Percentiles rank a stretch among this genome's conserved stretches.
Conservation (phyloP, 2,888 invertebrate genomes). For the Limnephilus rhombicus region DNA sequence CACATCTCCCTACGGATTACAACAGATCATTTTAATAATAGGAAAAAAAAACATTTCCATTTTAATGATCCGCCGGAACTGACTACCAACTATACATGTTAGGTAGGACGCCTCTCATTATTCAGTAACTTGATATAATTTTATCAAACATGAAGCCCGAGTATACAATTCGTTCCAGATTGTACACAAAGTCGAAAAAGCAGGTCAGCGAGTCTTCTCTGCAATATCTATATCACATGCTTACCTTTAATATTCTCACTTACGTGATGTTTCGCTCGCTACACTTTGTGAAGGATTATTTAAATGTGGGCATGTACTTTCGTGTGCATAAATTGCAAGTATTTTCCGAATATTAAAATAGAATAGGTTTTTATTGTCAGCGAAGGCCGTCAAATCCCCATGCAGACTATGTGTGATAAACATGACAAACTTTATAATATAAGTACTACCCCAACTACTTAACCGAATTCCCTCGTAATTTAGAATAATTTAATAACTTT, state of each 20-base stretch:
- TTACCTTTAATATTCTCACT: not conserved
- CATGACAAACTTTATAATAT: not conserved
- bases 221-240: not conserved
- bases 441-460: too few relatives aligned
- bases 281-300: not conserved
- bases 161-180: conserved; percentile 18
- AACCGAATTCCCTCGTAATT: too few relatives aligned
- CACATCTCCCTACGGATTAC: not conserved
- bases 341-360: not conserved
- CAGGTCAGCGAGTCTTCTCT: conserved; percentile 26
- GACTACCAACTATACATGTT: not conserved
- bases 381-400: not conserved
- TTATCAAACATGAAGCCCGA: conserved; percentile 4
- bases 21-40: not conserved
- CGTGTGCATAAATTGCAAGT: not conserved
- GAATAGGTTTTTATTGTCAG: not conserved
- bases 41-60: not conserved
- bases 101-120: not conserved
- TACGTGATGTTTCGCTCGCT: not conserved
- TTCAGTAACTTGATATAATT: conserved; percentile 14
- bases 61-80: not conserved
- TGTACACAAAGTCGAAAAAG: conserved; percentile 15
- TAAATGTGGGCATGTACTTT: not conserved
- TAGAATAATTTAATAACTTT: too few relatives aligned
- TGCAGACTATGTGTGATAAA: not conserved